Evolutionary conservation across 2,888 invertebrate genomes (phyloP), one percentile per base, ranked within the genome.

Genomic region (Drosophila paracracens): DNA sequence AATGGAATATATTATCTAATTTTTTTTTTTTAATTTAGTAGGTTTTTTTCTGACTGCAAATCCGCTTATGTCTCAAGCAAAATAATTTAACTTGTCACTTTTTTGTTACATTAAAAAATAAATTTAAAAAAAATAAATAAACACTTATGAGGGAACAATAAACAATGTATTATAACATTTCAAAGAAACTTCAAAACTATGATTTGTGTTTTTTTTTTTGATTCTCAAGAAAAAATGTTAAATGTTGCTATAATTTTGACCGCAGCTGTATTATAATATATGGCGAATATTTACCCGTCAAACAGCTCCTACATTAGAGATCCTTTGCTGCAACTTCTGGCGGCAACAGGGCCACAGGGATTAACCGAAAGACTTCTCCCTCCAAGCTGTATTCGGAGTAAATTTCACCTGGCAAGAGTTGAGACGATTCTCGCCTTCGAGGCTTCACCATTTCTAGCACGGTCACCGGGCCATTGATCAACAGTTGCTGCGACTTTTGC

Each of bases 381-480:
- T 79, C 81, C 5, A 81, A 29, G 0, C 81, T 27, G 0, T 63
- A 46, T 27, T 63, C 57, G 21, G 65, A 72, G 43, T 63, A 69
- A n/a, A 52, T 2, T 11, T 81, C 72, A 0, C 81, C 81, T 0
- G 67, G 53, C n/a, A 27, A 4, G 16, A 52, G 57, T 6, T 62
- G 61, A 1, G 54, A 58, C 25, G 21, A 46, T 13, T 76, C 40
- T 10, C 68, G 18, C 8, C 27, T 63, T 1, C 69, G 31, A 0
- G 77, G 78, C 11, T 65, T 78, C 4, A 76, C 81, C 73, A 79
- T 40, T 50, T 79, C 62, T 31, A 79, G 52, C 36, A 79, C 79
- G 5, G 79, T 79, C 1, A 79, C 76, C 4, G 77, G 71, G 7
- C 76, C 76, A 4, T 65, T 58, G 27, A 65, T 18, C 10, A 51